These are phyloP conservation scores for Hyles vespertilio DNA, from an alignment of 1,140 invertebrate genomes.

Conservation along the genomic window DNA sequence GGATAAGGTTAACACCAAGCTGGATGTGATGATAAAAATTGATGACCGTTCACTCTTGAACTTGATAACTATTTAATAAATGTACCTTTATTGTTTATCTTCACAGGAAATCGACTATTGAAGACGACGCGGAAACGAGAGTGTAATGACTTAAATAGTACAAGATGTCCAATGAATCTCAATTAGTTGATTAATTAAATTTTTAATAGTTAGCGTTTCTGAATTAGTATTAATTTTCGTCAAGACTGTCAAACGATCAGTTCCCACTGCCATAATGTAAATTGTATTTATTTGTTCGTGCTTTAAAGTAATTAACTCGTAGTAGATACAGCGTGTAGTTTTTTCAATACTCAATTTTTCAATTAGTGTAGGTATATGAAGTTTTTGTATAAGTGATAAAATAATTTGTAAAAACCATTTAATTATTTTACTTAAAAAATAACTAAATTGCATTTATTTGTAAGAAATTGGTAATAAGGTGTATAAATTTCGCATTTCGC, in stretches of 20 bases:
- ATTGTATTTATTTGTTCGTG: slow-evolving; percentile 8
- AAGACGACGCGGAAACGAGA: slow-evolving; percentile 73
- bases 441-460: no score
- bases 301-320: slow-evolving; percentile 5
- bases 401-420: no score
- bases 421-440: no score
- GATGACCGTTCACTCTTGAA: no score
- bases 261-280: slow-evolving; percentile 67
- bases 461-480: no score
- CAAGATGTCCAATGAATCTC: slow-evolving; percentile 75
- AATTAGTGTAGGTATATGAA: slow-evolving; percentile 9
- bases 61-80: not conserved
- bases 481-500: no score
- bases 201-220: slow-evolving; percentile 30
- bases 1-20: no score
- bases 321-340: slow-evolving; percentile 6
- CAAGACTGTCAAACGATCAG: slow-evolving; percentile 61
- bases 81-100: not conserved
- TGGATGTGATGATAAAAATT: no score
- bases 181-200: slow-evolving; percentile 62
- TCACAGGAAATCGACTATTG: slow-evolving; percentile 75
- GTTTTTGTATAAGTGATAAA: no score
- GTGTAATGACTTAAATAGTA: slow-evolving; percentile 56
- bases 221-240: slow-evolving; percentile 43
- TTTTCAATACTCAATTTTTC: slow-evolving; percentile 6